Conservation (phyloP, 2,888 invertebrate species). For the Sisyra terminalis region DNA sequence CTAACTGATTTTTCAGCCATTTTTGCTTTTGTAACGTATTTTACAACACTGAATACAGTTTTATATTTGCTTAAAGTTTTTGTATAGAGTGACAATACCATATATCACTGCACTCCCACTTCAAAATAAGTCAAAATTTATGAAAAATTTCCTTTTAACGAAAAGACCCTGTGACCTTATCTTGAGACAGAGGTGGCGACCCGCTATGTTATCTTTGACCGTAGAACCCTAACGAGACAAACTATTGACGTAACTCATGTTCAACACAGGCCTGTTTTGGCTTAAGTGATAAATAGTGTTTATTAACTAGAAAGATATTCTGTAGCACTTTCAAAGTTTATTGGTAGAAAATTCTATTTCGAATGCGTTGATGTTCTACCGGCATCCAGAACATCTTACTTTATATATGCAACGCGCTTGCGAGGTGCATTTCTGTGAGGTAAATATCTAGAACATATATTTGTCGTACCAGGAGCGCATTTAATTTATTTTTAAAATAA, state of each 20-base stretch:
- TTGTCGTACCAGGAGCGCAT: too few species aligned
- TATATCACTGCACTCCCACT: conserved; percentile 1
- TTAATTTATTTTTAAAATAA: too few species aligned
- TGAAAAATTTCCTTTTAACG: background rate
- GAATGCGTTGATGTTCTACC: too few species aligned
- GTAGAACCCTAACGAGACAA: background rate
- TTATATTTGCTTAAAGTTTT: background rate
- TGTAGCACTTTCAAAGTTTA: too few species aligned
- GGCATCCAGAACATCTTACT: too few species aligned
- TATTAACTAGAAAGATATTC: too few species aligned
- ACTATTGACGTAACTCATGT: conserved; percentile 2
- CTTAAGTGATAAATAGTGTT: background rate
- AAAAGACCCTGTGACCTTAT: background rate
- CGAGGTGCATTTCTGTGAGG: too few species aligned
- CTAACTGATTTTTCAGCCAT: conserved; percentile 1
- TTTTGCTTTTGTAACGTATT: background rate
- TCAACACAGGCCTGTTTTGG: background rate
- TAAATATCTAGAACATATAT: too few species aligned
- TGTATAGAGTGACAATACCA: background rate
- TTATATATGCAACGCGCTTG: too few species aligned
- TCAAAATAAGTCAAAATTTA: background rate
- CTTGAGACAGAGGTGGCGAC: conserved; percentile 2
- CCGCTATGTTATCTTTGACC: conserved; percentile 7
- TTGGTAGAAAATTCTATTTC: too few species aligned
- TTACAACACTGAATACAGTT: conserved; percentile 1